Evolutionary conservation across 2,113 vertebrate species (phyloP), one percentile per base, ranked within the genome.

Genomic region (Sciurus niger): DNA sequence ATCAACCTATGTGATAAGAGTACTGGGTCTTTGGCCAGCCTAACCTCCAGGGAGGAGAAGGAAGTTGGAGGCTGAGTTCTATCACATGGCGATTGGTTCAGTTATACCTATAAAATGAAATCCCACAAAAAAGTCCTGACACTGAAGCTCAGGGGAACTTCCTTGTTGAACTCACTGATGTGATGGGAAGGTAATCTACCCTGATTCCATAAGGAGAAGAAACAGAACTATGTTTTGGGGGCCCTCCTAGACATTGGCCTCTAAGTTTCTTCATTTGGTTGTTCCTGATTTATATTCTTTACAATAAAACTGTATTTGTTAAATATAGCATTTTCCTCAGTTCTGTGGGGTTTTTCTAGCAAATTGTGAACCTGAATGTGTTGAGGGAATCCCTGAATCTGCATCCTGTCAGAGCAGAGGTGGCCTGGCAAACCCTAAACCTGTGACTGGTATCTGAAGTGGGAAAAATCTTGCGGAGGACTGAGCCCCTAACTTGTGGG

Each of bases 341-440:
- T 72, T 94, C 30, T 70, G 24, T 74, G n/a, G 20, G 37, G 16
- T 65, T 18, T 85, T 74, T 17, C 22, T 63, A 67, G 70, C 63
- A 87, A 97, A 88, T 84, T 51, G 84, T 48, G 51, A 76, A 82
- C 5, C 79, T 46, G 72, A 84, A 48, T 28, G 16, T 34, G 53
- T 55, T 63, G 9, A 60, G 17, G 25, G 18, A 93, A 93, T 4
- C 28, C 46, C 46, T 28, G 51, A 68, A 84, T 76, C 40, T 77
- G 37, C 34, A 92, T 65, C 7, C 55, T 78, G 10, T 43, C 67
- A 79, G 24, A 80, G 40, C 55, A n/a, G 4, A 6, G 40, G 92
- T 72, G n/a, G 37, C 43, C 84, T 65, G 11, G 51, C 37, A 17
- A 89, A n/a, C 18, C 22, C 67, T 70, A 67, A 78, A 58, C 32